Percentiles rank a stretch among this genome's conserved stretches.
phyloP scores from a whole-genome alignment of 2,888 invertebrate species.

The Macrosiphum euphorbiae region DNA sequence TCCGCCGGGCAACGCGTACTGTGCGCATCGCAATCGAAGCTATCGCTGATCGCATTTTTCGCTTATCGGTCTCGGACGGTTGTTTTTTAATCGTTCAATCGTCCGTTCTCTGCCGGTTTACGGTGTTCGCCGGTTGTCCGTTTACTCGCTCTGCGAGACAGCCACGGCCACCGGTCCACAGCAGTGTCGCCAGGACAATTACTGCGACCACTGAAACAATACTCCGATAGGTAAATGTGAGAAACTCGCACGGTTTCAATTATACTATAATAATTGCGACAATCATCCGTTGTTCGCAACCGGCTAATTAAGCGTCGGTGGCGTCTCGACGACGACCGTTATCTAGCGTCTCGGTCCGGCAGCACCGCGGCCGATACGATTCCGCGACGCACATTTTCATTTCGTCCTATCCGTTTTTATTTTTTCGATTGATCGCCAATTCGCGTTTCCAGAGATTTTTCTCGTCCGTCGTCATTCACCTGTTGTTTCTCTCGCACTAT shows the following conservation, averaged over 20 bases:
- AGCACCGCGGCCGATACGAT: neutral
- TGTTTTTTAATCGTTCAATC: neutral
- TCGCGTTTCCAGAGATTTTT: neutral
- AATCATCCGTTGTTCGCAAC: neutral
- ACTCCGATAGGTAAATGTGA: neutral
- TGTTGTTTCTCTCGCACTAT: neutral
- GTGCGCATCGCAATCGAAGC: neutral
- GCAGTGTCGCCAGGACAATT: neutral
- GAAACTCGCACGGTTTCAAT: neutral
- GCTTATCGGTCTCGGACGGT: neutral
- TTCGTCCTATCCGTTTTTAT: constrained; percentile 23
- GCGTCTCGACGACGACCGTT: neutral
- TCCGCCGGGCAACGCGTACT: neutral
- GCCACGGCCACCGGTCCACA: neutral
- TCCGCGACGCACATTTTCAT: neutral
- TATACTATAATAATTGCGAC: neutral
- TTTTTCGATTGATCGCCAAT: neutral
- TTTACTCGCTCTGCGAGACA: neutral
- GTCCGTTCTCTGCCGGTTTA: neutral
- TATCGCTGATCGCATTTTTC: neutral
- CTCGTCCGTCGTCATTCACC: neutral
- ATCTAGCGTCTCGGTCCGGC: neutral
- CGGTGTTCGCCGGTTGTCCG: neutral
- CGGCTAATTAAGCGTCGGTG: neutral
- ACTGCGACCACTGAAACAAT: neutral